phyloP scores from a whole-genome alignment of 1,140 invertebrate species.

The Coboldia fuscipes region DNA sequence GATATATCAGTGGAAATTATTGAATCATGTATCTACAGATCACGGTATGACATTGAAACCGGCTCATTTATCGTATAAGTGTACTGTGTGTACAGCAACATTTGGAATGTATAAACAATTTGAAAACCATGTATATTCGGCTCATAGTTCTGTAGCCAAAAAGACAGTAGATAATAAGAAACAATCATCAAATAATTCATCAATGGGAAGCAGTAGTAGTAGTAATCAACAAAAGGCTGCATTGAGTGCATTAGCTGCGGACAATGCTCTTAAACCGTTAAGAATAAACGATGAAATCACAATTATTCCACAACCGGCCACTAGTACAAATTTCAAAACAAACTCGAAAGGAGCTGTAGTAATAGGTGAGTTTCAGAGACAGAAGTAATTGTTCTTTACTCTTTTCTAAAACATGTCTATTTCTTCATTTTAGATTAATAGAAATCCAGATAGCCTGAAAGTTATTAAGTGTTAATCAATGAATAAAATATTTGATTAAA shows the following conservation, averaged over 20 bases:
- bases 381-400: too few species aligned
- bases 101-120: conserved; percentile 91
- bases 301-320: conserved; percentile 66
- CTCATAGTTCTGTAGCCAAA: conserved; percentile 68
- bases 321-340: too few species aligned
- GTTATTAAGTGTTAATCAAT: too few species aligned
- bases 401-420: too few species aligned
- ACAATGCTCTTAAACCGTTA: conserved; percentile 44
- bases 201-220: conserved; percentile 10
- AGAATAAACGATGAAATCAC: conserved; percentile 87
- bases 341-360: too few species aligned
- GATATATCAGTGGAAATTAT: conserved; percentile 81
- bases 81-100: conserved; percentile 82
- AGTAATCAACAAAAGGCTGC: conserved; percentile 6
- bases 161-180: conserved; percentile 58
- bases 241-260: conserved; percentile 2
- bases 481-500: too few species aligned
- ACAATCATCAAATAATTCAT: conserved; percentile 23
- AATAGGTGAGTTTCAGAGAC: too few species aligned
- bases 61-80: conserved; percentile 82
- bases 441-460: too few species aligned
- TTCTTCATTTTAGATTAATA: too few species aligned
- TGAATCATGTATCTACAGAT: conserved; percentile 76
- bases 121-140: conserved; percentile 82
- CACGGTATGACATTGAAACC: conserved; percentile 80